Base-by-base conservation (phyloP, 2,113 vertebrate species). In the Mugil cephalus region DNA sequence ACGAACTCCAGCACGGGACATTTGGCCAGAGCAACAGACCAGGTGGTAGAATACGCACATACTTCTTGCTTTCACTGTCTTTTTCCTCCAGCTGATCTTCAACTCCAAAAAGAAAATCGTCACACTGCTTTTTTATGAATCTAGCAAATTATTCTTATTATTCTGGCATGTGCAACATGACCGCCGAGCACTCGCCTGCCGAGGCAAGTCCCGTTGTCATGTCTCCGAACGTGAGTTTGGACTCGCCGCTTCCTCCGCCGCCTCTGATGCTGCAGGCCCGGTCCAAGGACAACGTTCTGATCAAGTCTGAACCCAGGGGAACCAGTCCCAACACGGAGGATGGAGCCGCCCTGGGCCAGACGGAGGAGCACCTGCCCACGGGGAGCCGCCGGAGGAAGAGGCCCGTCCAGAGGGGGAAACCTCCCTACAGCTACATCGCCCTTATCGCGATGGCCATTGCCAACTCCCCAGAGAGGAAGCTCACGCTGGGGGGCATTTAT, bases 361-460 rank as follows among this genome's bases (percentile, higher is more conserved):
- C 89, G 0, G 94, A 95, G 46, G 94, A 94, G 65, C 94, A 94
- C 74, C 83, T 92, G 82, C 92, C 92, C 42, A 84, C 91, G 4
- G 94, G 94, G 1, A 95, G 96, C 43, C 94, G 97, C 47, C 94
- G 97, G 14, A 95, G 98, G 80, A 98, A 98, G 88, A 94, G 98
- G 68, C 96, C 98, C 14, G 95, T 97, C 65, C 97, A 96, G 88
- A 90, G 97, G 38, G 98, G 97, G 11, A 99, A 99, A 36, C 98
- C 97, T 3, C 98, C 98, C 0, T 99, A 98, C 91, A 97, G 95
- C 42, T 99, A 99, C 92, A 99, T 99, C 83, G 98, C 98, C 2
- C 96, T 99, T 62, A 99, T 99, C 69, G 96, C 98, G 53, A 99
- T 99, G 98, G 95, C 97, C 81, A 96, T 99, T 42, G 97, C 98